Percentiles rank a stretch among this genome's conserved stretches.
Conservation (phyloP, 2,797 vertebrate genomes). For the Buceros bicornis region DNA sequence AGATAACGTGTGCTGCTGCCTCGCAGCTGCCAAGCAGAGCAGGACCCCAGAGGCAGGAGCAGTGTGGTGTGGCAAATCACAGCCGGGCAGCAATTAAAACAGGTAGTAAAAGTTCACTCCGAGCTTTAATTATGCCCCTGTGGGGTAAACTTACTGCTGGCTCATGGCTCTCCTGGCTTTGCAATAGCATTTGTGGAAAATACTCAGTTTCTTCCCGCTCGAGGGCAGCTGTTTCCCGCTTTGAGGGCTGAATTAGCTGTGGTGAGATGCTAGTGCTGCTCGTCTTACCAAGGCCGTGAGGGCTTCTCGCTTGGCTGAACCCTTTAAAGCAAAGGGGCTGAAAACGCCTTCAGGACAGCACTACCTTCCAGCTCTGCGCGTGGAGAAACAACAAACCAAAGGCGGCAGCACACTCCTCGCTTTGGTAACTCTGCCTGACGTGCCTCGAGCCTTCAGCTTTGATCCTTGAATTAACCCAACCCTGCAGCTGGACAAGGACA, state of each 20-base stretch:
- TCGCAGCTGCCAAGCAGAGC: neutral
- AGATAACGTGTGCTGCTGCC: neutral
- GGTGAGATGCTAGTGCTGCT: neutral
- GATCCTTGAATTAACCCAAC: neutral
- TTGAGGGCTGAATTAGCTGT: neutral
- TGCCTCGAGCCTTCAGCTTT: neutral
- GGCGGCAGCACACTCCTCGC: accelerated
- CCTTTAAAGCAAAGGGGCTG: neutral
- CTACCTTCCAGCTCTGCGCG: neutral
- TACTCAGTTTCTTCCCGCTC: neutral
- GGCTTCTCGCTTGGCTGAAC: neutral
- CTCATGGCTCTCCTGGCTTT: neutral
- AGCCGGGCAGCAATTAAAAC: neutral
- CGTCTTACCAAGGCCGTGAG: neutral
- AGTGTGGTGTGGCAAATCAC: neutral
- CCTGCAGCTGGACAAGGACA: neutral
- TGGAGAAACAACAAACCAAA: neutral
- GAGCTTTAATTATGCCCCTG: neutral
- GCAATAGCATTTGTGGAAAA: neutral
- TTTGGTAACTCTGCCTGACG: neutral
- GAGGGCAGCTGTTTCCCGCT: neutral
- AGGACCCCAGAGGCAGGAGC: neutral
- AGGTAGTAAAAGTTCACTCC: neutral
- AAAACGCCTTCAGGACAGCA: neutral
- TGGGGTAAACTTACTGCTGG: accelerated